Evolutionary conservation across 2,888 invertebrate genomes (phyloP), one percentile per base, ranked within the genome.

Genomic region (Microctonus aethiopoides): DNA sequence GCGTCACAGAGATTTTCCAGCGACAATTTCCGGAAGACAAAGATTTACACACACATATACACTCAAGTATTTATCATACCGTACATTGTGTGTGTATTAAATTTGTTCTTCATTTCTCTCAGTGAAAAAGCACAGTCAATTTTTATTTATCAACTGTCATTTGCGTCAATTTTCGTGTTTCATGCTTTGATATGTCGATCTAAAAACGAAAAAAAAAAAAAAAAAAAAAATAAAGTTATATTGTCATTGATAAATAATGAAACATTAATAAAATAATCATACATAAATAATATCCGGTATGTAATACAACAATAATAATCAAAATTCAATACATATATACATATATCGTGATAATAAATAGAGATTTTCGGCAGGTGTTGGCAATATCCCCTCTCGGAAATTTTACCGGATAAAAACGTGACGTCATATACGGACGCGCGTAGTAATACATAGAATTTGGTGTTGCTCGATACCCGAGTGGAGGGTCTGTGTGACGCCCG

Each of bases 401-500:
- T 71, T 62, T 57, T 62, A 64, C 65, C 65, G 68, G 54, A 54
- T 56, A 65, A 65, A 57, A 65, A 56, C 71, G 75, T 74, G 76
- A 73, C 75, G 73, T 73, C 76, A 62, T 59, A 66, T 63, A 77
- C 56, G 76, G 79, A 81, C 83, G 82, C 81, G 82, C 81, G 81
- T 76, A 83, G 80, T 81, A 79, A 83, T 82, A 83, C 83, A 83
- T 68, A 64, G 60, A 36, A 39, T 67, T 68, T 65, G 72, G 73
- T 57, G 20, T 65, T 78, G 80, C 76, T 77, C 78, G 60, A 66
- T 65, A 71, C 75, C 78, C 78, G 80, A 77, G 80, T 75, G 75
- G 77, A 79, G 77, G 74, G 75, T 77, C 80, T 74, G 54, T 61
- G 16, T 60, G 57, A 64, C 63, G 67, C 52, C 46, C 24, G 36